phyloP scores from a whole-genome alignment of 1,140 invertebrate genomes.

The Nasonia vitripennis region DNA sequence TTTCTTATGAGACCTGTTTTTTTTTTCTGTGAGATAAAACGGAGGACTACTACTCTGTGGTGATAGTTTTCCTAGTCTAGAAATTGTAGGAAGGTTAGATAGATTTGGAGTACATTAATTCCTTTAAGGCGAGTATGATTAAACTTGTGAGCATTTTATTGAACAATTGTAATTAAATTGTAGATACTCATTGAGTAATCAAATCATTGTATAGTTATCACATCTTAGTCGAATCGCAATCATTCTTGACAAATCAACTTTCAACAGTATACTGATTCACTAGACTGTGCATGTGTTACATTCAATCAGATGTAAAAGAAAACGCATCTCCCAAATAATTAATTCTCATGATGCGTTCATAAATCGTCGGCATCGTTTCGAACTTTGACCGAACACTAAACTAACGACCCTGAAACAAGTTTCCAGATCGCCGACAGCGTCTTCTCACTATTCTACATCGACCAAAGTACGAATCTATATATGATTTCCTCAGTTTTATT shows the following conservation, averaged over 20 bases:
- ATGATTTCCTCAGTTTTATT: background rate
- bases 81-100: background rate
- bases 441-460: background rate
- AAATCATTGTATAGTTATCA: background rate
- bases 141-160: background rate
- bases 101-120: no score
- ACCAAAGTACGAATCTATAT: background rate
- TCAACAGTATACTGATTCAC: background rate
- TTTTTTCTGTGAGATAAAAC: background rate
- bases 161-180: no score
- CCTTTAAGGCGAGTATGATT: background rate
- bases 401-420: background rate
- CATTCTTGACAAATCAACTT: background rate
- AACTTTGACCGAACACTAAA: background rate
- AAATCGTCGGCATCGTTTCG: background rate
- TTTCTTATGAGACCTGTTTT: background rate
- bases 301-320: background rate
- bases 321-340: no score
- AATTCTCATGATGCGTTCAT: background rate
- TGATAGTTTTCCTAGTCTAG: background rate
- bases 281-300: background rate
- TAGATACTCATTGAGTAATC: background rate
- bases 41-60: no score
- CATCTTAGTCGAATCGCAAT: background rate
- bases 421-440: background rate